Evolutionary conservation across 2,797 vertebrate genomes (phyloP).

Genomic region (Huso huso): DNA sequence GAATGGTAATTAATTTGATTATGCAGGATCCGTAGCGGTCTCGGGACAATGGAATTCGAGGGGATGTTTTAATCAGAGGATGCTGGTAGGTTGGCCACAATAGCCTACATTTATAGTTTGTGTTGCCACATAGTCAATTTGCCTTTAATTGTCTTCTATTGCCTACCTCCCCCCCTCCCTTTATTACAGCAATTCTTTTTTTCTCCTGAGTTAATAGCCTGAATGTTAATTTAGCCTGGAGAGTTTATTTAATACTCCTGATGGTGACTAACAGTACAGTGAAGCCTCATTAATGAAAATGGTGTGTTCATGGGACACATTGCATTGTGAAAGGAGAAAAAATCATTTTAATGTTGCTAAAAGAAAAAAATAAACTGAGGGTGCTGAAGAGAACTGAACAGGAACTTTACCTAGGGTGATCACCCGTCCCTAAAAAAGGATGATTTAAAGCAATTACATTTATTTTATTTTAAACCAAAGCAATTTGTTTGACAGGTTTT

Average conservation of each 20-base stretch:
- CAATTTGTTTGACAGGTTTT: too few relatives aligned
- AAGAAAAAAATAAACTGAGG: too few relatives aligned
- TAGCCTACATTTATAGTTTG: slow-evolving; percentile 64
- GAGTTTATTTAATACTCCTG: neutral
- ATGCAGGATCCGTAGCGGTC: slow-evolving; percentile 30
- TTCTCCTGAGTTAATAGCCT: slow-evolving; percentile 6
- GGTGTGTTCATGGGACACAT: neutral
- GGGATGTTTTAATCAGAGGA: slow-evolving; percentile 49
- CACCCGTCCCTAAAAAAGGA: too few relatives aligned
- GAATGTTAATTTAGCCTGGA: slow-evolving; percentile 6
- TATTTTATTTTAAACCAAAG: too few relatives aligned
- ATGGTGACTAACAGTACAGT: neutral
- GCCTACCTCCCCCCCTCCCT: slow-evolving; percentile 35
- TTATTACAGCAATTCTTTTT: slow-evolving; percentile 32
- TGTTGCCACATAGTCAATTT: slow-evolving; percentile 79
- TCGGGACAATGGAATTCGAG: slow-evolving; percentile 42
- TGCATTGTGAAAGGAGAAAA: too few relatives aligned
- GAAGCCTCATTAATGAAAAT: neutral
- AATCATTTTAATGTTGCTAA: too few relatives aligned
- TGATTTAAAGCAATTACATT: too few relatives aligned
- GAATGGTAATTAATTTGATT: slow-evolving; percentile 73
- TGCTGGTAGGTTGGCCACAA: slow-evolving; percentile 43
- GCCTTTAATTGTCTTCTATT: slow-evolving; percentile 65
- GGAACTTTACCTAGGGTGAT: too few relatives aligned
- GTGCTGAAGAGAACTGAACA: too few relatives aligned